phyloP scores from a whole-genome alignment of 2,888 invertebrate genomes.

The Agriopis aurantiaria region DNA sequence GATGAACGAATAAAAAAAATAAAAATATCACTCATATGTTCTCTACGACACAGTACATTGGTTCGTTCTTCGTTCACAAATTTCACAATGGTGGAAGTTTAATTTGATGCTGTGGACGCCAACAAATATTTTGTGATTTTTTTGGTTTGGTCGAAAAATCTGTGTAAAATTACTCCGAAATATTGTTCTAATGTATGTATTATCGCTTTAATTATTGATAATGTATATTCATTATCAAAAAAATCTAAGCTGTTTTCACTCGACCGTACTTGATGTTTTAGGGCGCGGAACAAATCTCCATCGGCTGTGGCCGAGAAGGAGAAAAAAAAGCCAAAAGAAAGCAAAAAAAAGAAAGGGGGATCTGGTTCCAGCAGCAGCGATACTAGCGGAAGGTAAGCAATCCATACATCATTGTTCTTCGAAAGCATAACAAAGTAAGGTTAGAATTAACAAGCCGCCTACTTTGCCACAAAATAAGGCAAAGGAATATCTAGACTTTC shows the following conservation, averaged over 20 bases:
- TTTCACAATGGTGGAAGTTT: constrained; percentile 21
- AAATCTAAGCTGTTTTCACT: not conserved
- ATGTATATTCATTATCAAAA: not conserved
- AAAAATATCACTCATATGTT: no score
- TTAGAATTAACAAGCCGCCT: constrained; percentile 29
- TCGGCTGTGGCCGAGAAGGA: constrained; percentile 90
- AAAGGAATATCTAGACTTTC: no score
- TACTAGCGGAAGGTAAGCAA: constrained; percentile 89
- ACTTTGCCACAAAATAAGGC: not conserved
- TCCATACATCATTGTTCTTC: constrained; percentile 1
- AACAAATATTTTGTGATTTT: constrained; percentile 14
- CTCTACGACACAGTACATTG: no score
- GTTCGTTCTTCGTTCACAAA: constrained; percentile 8
- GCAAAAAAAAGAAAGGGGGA: constrained; percentile 88
- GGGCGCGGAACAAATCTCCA: constrained; percentile 92
- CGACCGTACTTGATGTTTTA: constrained; percentile 60
- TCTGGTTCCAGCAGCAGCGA: constrained; percentile 94
- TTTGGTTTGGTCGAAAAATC: not conserved
- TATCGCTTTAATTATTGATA: not conserved
- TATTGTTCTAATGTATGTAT: constrained; percentile 37
- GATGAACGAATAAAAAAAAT: no score
- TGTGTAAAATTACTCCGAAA: constrained; percentile 6
- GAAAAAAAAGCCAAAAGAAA: constrained; percentile 88
- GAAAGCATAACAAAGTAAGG: constrained; percentile 28
- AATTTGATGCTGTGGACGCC: constrained; percentile 39